Base-by-base conservation (phyloP, 2,888 invertebrate genomes). In the Arctia plantaginis region DNA sequence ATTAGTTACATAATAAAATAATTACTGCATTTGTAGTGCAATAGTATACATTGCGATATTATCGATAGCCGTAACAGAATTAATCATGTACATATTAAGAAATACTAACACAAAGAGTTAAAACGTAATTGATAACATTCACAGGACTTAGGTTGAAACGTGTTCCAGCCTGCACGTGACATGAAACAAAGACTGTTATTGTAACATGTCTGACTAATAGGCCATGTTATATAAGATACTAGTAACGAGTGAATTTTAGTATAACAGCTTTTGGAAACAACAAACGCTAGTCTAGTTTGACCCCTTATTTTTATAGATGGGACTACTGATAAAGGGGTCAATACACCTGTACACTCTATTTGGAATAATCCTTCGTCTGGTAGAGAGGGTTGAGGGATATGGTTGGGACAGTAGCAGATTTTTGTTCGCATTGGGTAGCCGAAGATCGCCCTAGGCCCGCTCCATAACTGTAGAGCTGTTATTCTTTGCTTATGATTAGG, bases 141-240 rank as follows among this genome's bases (percentile, higher is more conserved):
- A 82, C 81, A 78, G 77, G 79, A 81, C 77, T 55, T 23, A 75
- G 66, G 51, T 65, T 35, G 66, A 68, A 78, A 76, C 78, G 79
- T 80, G 77, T 30, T 44, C 13, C 6, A 18, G 27, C 27, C 13
- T 72, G 69, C 83, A 84, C 84, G 83, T 84, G 83, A 82, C 72
- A 47, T 33, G 39, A 23, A 72, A 75, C 65, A 74, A 71, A 74
- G 69, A 69, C n/a, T 76, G 73, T 75, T 73, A 74, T 83, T 76
- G 72, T 77, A 73, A 80, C 73, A 71, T n/a, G 62, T 74, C 74
- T 78, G 82, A 77, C 76, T 74, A 80, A 81, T 76, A 74, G 78
- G 73, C 73, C 73, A 73, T 72, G 74, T 67, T 74, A 74, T 66
- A 66, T 66, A 77, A 62, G 55, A 69, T 71, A 72, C n/a, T 66